Conservation (phyloP, 2,888 invertebrate species). For the Tachina grossa region DNA sequence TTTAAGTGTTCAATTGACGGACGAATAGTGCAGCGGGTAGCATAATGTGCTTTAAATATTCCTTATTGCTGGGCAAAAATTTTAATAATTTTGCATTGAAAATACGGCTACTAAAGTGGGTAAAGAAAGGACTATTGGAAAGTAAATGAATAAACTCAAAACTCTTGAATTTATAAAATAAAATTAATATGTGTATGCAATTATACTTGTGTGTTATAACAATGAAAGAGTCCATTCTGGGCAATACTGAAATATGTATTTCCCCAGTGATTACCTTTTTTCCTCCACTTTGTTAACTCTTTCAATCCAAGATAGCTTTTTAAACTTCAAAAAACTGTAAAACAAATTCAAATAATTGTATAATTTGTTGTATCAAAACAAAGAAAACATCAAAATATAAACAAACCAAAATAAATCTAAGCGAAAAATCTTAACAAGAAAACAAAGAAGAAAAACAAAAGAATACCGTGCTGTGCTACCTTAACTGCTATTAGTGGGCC, state of each 20-base stretch:
- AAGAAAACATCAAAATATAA: constrained; percentile 21
- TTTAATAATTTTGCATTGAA: constrained; percentile 70
- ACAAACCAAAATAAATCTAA: constrained; percentile 27
- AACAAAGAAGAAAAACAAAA: constrained; percentile 4
- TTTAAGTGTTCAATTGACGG: not conserved
- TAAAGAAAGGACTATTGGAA: not conserved
- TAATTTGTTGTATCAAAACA: constrained; percentile 35
- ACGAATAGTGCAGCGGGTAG: not conserved
- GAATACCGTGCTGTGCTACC: not conserved
- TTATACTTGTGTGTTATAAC: too few species aligned
- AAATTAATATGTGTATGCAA: too few species aligned
- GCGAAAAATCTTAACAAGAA: not conserved
- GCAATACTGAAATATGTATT: not conserved
- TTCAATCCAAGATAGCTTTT: constrained; percentile 32
- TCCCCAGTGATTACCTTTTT: constrained; percentile 12
- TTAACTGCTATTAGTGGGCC: not conserved
- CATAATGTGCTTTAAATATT: constrained; percentile 75
- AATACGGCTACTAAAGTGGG: constrained; percentile 55
- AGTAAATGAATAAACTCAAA: too few species aligned
- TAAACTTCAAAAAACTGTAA: constrained; percentile 28
- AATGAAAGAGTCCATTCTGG: too few species aligned
- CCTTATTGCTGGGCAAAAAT: constrained; percentile 73
- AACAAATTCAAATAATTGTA: constrained; percentile 25
- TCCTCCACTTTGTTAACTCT: not conserved
- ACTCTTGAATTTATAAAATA: too few species aligned